Conservation (phyloP, 2,113 vertebrate genomes). For the Microcebus griseorufus region DNA sequence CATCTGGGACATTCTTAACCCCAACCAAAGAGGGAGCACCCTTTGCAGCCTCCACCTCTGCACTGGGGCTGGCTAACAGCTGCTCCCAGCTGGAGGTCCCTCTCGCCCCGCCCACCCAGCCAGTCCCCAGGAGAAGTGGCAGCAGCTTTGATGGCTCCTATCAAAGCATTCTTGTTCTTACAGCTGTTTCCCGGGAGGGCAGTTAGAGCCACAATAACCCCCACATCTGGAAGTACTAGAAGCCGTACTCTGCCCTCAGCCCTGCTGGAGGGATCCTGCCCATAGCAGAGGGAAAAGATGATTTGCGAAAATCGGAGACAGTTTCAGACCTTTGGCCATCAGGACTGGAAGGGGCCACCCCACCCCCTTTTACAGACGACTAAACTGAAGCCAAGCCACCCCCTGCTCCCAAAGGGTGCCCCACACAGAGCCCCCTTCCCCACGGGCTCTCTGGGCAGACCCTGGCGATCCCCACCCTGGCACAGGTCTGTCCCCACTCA, state of each 20-base stretch:
- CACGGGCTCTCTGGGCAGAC: neutral
- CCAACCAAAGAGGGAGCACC: neutral
- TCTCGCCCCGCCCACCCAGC: neutral
- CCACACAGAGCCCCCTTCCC: neutral
- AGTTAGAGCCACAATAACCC: neutral
- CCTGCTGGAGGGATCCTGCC: neutral
- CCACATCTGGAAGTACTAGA: neutral
- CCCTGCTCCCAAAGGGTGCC: neutral
- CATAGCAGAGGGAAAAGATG: neutral
- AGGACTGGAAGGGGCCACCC: neutral
- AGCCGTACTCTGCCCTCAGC: neutral
- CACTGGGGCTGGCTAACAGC: neutral
- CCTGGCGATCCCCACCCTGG: neutral
- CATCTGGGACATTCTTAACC: slow-evolving; percentile 30
- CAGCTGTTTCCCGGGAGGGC: slow-evolving; percentile 41
- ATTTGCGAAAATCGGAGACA: neutral
- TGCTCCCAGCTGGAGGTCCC: neutral
- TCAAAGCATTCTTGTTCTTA: slow-evolving; percentile 55
- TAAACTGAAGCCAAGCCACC: neutral
- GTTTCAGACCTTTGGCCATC: neutral
- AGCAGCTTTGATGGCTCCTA: slow-evolving; percentile 50
- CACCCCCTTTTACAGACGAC: neutral
- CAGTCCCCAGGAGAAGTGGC: neutral
- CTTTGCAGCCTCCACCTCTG: neutral
- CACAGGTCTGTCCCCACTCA: neutral